These are phyloP conservation scores for Ophion ventricosus DNA, from an alignment of 2,888 invertebrate genomes.

Conservation along the genomic window DNA sequence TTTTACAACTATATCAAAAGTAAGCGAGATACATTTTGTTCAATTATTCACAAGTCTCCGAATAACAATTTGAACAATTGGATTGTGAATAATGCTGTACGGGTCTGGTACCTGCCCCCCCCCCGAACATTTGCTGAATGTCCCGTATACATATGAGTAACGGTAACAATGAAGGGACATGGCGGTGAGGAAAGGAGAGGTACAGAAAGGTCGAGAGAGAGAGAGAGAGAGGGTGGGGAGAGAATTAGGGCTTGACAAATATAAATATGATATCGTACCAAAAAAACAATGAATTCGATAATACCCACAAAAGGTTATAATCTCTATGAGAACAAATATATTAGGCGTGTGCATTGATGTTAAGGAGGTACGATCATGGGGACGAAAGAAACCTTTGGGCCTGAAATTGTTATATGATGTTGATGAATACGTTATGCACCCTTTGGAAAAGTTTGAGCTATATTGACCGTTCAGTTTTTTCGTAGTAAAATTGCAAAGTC, in stretches of 20 bases:
- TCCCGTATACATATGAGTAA: too few species aligned
- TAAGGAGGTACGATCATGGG: too few species aligned
- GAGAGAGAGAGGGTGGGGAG: neutral
- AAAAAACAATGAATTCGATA: neutral
- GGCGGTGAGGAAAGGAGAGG: too few species aligned
- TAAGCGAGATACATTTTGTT: neutral
- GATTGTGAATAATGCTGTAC: neutral
- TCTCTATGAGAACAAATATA: too few species aligned
- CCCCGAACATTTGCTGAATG: neutral
- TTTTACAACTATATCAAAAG: neutral
- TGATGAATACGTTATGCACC: too few species aligned
- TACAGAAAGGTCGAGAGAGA: neutral
- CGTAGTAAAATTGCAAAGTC: too few species aligned
- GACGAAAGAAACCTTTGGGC: too few species aligned
- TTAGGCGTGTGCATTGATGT: too few species aligned
- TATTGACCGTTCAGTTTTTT: too few species aligned
- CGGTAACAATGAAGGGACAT: too few species aligned
- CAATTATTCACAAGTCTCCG: constrained; percentile 2
- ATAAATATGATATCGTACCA: neutral
- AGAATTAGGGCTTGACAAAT: neutral
- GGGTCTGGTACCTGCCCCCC: neutral
- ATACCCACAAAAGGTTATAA: neutral
- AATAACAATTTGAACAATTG: constrained; percentile 6
- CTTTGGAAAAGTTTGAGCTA: too few species aligned
- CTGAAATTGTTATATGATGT: too few species aligned